phyloP scores from a whole-genome alignment of 2,888 invertebrate genomes.

The Protodeltote pygarga region DNA sequence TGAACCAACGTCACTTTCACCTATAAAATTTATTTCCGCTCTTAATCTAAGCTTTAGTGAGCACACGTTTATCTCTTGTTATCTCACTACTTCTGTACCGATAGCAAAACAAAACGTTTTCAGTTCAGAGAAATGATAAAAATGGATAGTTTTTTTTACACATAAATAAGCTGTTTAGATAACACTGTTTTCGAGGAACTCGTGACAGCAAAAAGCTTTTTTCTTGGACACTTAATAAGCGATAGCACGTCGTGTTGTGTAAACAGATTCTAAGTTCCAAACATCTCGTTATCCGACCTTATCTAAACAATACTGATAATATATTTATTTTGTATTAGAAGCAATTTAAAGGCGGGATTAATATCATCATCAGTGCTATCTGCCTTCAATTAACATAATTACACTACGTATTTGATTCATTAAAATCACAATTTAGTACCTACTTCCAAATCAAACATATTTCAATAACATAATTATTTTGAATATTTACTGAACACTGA shows the following conservation, averaged over 20 bases:
- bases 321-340: neutral
- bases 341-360: neutral
- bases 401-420: too few species aligned
- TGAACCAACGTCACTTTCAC: slow-evolving; percentile 37
- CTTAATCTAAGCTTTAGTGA: slow-evolving; percentile 17
- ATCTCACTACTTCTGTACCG: slow-evolving; percentile 33
- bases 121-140: slow-evolving; percentile 25
- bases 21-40: slow-evolving; percentile 33
- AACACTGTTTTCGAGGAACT: slow-evolving; percentile 37
- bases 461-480: slow-evolving; percentile 11
- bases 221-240: slow-evolving; percentile 28
- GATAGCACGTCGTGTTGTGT: slow-evolving; percentile 36
- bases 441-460: too few species aligned
- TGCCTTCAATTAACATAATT: too few species aligned
- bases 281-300: slow-evolving; percentile 22
- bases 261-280: slow-evolving; percentile 36
- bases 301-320: slow-evolving; percentile 18
- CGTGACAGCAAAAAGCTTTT: slow-evolving; percentile 37
- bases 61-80: slow-evolving; percentile 21
- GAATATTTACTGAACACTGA: neutral
- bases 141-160: slow-evolving; percentile 19
- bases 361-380: too few species aligned
- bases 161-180: slow-evolving; percentile 28
- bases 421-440: too few species aligned
- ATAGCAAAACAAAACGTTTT: slow-evolving; percentile 36